Percentiles rank a stretch among this genome's conserved stretches.
phyloP scores from a whole-genome alignment of 2,888 invertebrate genomes.

The Zelleria hepariella region DNA sequence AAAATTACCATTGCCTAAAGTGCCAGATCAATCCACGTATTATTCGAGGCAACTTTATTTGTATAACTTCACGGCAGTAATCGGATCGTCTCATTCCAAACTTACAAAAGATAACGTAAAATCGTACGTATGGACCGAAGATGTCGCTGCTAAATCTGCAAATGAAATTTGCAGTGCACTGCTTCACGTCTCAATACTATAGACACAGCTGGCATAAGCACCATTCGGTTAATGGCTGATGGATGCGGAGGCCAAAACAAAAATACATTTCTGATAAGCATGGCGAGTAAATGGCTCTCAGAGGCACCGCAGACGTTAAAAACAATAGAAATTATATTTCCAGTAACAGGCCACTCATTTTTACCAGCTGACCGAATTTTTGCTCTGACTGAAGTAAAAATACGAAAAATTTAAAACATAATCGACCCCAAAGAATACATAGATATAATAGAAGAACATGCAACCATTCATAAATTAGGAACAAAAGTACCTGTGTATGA shows the following conservation, averaged over 20 bases:
- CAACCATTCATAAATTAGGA: constrained; percentile 5
- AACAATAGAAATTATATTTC: constrained; percentile 18
- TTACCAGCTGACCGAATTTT: constrained; percentile 8
- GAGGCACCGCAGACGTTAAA: constrained; percentile 7
- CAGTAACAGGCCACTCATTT: constrained; percentile 14
- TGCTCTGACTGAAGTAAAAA: constrained; percentile 7
- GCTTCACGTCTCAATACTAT: constrained; percentile 13
- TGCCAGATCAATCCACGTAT: constrained; percentile 11
- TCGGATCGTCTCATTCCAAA: background rate
- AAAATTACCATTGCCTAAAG: constrained; percentile 10
- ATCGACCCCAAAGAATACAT: constrained; percentile 6
- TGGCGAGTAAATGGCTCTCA: constrained; percentile 16
- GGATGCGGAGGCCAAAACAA: constrained; percentile 20
- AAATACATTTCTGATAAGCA: constrained; percentile 18
- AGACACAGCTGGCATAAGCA: constrained; percentile 6
- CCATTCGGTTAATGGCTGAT: constrained; percentile 8
- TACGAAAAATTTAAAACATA: constrained; percentile 3
- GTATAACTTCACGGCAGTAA: constrained; percentile 12
- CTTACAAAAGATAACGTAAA: constrained; percentile 15
- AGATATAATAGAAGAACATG: constrained; percentile 6
- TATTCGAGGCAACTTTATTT: constrained; percentile 11
- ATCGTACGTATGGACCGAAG: constrained; percentile 17
- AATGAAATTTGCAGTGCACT: constrained; percentile 18
- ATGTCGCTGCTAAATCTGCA: constrained; percentile 11
- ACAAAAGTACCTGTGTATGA: constrained; percentile 7